These are phyloP conservation scores for Drosophila persimilis DNA, from an alignment of 1,140 invertebrate species.

Conservation along the genomic window DNA sequence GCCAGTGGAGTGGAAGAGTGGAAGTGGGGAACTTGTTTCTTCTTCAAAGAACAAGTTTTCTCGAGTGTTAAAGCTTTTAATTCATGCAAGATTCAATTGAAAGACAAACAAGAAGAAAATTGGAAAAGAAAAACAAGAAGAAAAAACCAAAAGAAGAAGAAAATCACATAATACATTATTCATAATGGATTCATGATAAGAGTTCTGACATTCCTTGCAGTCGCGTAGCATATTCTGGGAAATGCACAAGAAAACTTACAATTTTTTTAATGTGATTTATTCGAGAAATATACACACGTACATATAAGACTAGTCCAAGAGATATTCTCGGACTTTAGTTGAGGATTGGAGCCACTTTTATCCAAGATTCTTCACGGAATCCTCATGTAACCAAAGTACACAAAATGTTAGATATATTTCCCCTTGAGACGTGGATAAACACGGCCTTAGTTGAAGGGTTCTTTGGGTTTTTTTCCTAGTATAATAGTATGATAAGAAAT, in stretches of 20 bases:
- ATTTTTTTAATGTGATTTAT: too few species aligned
- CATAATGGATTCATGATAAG: too few species aligned
- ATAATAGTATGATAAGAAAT: constrained; percentile 16
- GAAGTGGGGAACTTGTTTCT: constrained; percentile 44
- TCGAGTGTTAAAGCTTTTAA: constrained; percentile 33
- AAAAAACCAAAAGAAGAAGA: background rate
- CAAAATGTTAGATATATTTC: constrained; percentile 31
- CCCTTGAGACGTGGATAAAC: constrained; percentile 5
- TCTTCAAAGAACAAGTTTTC: constrained; percentile 28
- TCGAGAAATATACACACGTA: too few species aligned
- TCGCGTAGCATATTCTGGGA: too few species aligned
- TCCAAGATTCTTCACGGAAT: background rate
- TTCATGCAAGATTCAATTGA: constrained; percentile 44
- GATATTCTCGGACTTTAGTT: background rate
- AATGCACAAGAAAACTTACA: too few species aligned
- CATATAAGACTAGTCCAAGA: too few species aligned
- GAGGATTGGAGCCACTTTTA: too few species aligned
- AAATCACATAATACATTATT: too few species aligned
- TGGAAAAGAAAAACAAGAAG: constrained; percentile 16
- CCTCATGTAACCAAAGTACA: constrained; percentile 31
- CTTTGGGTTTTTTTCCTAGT: constrained; percentile 10
- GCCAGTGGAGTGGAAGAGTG: too few species aligned
- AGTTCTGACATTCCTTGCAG: too few species aligned
- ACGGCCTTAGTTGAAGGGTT: constrained; percentile 9
- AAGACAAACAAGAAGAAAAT: constrained; percentile 13